Conservation (phyloP, 2,888 invertebrate species). For the Vesta saturnalis region DNA sequence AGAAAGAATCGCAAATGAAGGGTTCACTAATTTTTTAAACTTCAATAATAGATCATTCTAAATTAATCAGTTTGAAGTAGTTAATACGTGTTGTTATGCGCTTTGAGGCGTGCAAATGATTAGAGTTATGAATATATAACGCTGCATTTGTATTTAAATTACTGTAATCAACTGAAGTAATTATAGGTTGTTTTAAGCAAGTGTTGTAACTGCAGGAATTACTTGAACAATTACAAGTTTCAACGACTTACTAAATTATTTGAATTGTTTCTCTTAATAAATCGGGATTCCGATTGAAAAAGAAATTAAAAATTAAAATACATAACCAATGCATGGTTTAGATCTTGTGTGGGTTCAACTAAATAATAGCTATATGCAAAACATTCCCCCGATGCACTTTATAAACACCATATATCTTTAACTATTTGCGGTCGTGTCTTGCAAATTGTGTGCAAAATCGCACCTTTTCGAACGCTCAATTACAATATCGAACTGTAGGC, state of each 20-base stretch:
- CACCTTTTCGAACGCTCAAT: constrained; percentile 60
- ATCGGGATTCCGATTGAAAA: background rate
- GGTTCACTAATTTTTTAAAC: background rate
- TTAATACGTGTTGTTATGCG: constrained; percentile 20
- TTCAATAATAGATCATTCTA: background rate
- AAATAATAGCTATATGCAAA: constrained; percentile 55
- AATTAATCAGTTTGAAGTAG: constrained; percentile 13
- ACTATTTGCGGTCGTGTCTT: constrained; percentile 47
- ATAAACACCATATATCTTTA: constrained; percentile 48
- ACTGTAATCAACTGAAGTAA: constrained; percentile 41
- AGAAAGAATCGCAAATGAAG: constrained; percentile 9
- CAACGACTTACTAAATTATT: constrained; percentile 39
- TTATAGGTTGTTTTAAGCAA: constrained; percentile 41
- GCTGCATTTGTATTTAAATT: constrained; percentile 41
- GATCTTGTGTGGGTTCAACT: constrained; percentile 56
- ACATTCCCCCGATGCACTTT: constrained; percentile 47
- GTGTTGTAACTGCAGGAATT: constrained; percentile 43
- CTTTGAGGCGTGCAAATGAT: constrained; percentile 36
- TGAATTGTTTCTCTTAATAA: constrained; percentile 7
- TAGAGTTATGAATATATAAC: constrained; percentile 41
- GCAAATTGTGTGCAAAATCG: constrained; percentile 63
- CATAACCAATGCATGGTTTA: constrained; percentile 47
- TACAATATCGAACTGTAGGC: constrained; percentile 60
- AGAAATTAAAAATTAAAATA: constrained; percentile 57
- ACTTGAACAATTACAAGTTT: constrained; percentile 40